phyloP scores from a whole-genome alignment of 2,888 invertebrate genomes.

The Phrixothrix hirtus region DNA sequence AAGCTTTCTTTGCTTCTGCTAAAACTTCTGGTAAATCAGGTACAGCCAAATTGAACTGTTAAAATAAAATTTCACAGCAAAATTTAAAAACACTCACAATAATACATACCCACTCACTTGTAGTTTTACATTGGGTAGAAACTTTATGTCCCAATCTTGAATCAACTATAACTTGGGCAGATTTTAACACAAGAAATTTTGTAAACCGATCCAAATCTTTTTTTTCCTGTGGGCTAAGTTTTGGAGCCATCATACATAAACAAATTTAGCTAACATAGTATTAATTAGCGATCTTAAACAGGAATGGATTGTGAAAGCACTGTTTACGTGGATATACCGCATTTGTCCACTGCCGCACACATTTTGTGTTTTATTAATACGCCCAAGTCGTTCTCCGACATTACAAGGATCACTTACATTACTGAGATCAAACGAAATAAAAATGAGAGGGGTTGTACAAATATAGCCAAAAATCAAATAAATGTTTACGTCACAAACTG shows the following conservation, averaged over 20 bases:
- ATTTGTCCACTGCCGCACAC: not conserved
- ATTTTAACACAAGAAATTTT: constrained; percentile 84
- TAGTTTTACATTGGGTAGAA: constrained; percentile 77
- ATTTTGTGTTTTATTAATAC: too few species aligned
- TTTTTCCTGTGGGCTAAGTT: constrained; percentile 63
- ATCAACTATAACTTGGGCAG: constrained; percentile 90
- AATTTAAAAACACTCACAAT: constrained; percentile 3
- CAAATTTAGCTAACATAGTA: not conserved
- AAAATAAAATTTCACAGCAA: constrained; percentile 54
- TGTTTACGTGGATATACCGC: not conserved
- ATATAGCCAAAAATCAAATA: not conserved
- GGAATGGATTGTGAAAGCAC: not conserved
- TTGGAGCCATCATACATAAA: constrained; percentile 45
- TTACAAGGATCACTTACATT: not conserved
- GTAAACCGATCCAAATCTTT: constrained; percentile 88
- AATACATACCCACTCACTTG: constrained; percentile 73
- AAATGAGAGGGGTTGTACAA: not conserved
- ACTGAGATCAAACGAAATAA: not conserved
- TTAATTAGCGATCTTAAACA: not conserved
- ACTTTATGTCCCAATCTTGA: constrained; percentile 87
- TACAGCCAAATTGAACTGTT: constrained; percentile 87
- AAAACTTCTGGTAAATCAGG: constrained; percentile 82
- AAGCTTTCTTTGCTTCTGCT: constrained; percentile 75
- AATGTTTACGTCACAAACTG: not conserved
- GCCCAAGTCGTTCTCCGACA: not conserved